Conservation (phyloP, 2,113 vertebrate species). For the Leucopsar rothschildi region DNA sequence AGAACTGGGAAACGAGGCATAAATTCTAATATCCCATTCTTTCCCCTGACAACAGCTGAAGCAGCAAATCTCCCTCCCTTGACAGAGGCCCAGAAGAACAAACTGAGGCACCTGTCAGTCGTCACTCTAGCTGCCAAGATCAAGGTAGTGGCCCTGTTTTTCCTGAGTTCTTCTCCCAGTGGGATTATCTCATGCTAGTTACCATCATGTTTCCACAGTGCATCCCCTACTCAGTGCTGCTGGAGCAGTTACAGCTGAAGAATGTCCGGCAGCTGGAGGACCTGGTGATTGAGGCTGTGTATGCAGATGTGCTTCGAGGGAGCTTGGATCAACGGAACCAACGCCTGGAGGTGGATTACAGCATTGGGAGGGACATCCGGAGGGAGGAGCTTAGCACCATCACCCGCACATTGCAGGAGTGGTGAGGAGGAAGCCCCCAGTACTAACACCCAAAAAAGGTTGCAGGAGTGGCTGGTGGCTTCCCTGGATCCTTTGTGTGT, state of each 20-base stretch:
- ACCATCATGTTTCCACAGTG: conserved; percentile 46
- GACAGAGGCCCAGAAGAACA: conserved; percentile 94
- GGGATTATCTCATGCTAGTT: background rate
- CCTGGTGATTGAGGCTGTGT: conserved; percentile 78
- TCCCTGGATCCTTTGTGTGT: background rate
- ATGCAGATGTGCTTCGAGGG: conserved; percentile 75
- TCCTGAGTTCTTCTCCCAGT: background rate
- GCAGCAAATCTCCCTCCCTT: conserved; percentile 86
- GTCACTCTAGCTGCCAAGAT: conserved; percentile 95
- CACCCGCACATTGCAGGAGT: conserved; percentile 92
- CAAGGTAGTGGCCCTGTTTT: conserved; percentile 76
- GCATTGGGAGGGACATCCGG: conserved; percentile 92
- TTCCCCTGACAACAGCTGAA: conserved; percentile 60
- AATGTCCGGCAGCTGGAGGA: conserved; percentile 79
- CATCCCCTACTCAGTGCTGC: conserved; percentile 77
- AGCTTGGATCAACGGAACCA: conserved; percentile 80
- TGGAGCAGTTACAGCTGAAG: conserved; percentile 75
- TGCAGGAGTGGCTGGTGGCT: background rate
- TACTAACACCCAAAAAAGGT: background rate
- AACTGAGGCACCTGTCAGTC: conserved; percentile 92
- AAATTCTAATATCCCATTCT: background rate
- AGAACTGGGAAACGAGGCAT: background rate
- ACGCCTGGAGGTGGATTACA: conserved; percentile 89
- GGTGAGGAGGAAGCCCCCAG: conserved; percentile 75
- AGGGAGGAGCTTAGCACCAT: conserved; percentile 94